Conservation (phyloP, 2,113 vertebrate species). For the Tricholaema leucomelas region DNA sequence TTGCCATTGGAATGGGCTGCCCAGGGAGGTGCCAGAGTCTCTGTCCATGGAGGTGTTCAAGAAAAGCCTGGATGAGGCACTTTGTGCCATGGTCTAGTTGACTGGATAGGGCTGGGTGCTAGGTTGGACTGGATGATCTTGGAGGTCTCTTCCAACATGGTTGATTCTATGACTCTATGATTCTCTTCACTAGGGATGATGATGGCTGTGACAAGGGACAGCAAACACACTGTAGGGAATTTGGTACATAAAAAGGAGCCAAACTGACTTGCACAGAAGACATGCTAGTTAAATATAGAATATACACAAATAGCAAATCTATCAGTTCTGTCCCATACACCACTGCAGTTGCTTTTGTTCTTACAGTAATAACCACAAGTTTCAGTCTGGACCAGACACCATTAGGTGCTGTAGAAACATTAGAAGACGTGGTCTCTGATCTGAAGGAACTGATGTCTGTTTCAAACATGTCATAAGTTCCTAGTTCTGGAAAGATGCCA, state of each 20-base stretch:
- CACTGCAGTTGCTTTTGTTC: neutral
- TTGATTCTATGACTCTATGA: too few species aligned
- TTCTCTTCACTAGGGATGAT: neutral
- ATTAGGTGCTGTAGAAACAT: rapidly evolving
- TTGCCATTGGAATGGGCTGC: too few species aligned
- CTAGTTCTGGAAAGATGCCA: neutral
- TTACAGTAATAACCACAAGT: neutral
- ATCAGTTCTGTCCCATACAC: neutral
- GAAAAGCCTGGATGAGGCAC: too few species aligned
- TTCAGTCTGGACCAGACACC: neutral
- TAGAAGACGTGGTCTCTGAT: neutral
- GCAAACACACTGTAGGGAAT: neutral
- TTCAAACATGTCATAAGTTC: neutral
- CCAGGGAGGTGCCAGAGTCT: too few species aligned
- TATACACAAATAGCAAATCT: neutral
- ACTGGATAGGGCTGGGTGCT: too few species aligned
- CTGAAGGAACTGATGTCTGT: neutral
- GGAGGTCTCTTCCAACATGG: too few species aligned
- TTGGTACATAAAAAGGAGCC: neutral
- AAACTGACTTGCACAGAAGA: neutral
- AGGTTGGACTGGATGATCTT: too few species aligned
- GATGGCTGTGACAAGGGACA: neutral
- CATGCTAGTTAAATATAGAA: neutral
- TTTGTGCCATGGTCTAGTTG: too few species aligned
- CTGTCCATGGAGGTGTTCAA: too few species aligned